Conservation (phyloP, 1,140 invertebrate genomes). For the Rhizoglyphus robini region DNA sequence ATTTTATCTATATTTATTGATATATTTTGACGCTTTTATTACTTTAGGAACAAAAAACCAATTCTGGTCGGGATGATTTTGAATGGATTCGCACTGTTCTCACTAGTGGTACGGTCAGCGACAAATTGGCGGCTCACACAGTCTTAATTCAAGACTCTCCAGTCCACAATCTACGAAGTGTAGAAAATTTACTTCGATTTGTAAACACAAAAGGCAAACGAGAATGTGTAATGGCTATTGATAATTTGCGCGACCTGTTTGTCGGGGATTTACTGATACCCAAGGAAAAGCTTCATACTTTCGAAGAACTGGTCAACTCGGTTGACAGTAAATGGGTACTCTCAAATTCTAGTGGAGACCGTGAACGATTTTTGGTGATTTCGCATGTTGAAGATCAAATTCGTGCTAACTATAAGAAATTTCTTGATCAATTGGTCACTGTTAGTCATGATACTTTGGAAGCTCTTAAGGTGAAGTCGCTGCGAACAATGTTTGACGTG, state of each 20-base stretch:
- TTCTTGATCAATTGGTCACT: slow-evolving; percentile 47
- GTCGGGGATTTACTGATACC: slow-evolving; percentile 16
- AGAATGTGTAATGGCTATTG: slow-evolving; percentile 50
- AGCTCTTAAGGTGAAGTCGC: slow-evolving; percentile 62
- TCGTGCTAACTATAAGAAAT: slow-evolving; percentile 57
- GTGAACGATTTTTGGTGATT: slow-evolving; percentile 37
- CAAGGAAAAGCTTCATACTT: slow-evolving; percentile 19
- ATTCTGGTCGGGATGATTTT: slow-evolving; percentile 28
- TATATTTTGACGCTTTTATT: too few species aligned
- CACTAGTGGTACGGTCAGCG: slow-evolving; percentile 59
- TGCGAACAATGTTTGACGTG: slow-evolving; percentile 57
- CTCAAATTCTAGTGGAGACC: slow-evolving; percentile 28
- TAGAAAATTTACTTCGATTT: slow-evolving; percentile 58
- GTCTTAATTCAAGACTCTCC: slow-evolving; percentile 70
- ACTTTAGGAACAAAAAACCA: slow-evolving; percentile 13
- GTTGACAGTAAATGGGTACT: background rate
- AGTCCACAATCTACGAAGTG: slow-evolving; percentile 54
- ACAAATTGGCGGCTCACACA: slow-evolving; percentile 71
- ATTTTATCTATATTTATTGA: too few species aligned
- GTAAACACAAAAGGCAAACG: slow-evolving; percentile 67
- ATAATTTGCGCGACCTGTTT: slow-evolving; percentile 31
- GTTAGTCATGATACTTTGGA: slow-evolving; percentile 55
- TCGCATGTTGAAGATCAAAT: slow-evolving; percentile 70
- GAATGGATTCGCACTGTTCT: slow-evolving; percentile 66
- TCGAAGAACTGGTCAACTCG: slow-evolving; percentile 6